phyloP scores from a whole-genome alignment of 2,888 invertebrate species.

The Stomorhina lunata region DNA sequence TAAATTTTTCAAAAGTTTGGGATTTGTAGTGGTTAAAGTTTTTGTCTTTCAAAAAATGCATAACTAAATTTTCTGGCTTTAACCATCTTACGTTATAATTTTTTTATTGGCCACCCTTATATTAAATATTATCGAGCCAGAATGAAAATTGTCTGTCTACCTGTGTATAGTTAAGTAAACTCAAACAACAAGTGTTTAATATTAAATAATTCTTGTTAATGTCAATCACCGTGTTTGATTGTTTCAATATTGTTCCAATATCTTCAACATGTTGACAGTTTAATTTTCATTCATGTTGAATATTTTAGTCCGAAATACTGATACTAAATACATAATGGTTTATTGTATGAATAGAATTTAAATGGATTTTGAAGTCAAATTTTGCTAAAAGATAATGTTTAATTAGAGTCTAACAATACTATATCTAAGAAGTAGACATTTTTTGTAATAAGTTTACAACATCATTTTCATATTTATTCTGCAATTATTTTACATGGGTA shows the following conservation, averaged over 20 bases:
- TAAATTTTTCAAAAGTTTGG: no score
- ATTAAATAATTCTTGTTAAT: neutral
- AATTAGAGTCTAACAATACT: neutral
- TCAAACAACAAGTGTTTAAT: neutral
- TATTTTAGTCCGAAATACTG: neutral
- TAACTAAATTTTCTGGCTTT: no score
- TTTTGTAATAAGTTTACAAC: no score
- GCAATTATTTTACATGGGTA: neutral
- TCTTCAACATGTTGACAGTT: constrained; percentile 13
- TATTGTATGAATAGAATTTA: neutral
- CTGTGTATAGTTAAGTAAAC: neutral
- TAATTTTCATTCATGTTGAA: constrained; percentile 1
- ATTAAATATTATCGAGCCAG: neutral
- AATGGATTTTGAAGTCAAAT: neutral
- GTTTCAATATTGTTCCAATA: neutral
- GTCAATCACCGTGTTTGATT: constrained; percentile 4
- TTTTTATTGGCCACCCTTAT: neutral
- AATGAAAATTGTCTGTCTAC: no score
- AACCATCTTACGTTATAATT: no score
- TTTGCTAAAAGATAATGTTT: neutral
- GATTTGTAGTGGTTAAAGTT: no score
- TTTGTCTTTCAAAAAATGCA: no score
- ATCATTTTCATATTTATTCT: no score
- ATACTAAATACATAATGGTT: neutral
- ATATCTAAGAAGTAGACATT: no score